Evolutionary conservation across 2,797 vertebrate species (phyloP).

Genomic region (Centroberyx gerrardi): DNA sequence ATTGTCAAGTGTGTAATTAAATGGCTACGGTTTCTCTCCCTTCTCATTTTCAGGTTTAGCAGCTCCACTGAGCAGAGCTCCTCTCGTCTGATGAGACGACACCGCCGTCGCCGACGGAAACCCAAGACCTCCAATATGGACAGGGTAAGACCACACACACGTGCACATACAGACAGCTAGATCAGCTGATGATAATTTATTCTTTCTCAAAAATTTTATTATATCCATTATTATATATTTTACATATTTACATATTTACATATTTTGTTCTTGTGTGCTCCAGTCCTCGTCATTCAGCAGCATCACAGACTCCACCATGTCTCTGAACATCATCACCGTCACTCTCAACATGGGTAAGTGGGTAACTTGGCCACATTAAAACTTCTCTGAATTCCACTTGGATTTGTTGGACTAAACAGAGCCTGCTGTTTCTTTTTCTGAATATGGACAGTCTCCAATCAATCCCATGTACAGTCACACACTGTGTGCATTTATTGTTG

Average conservation of each 20-base stretch:
- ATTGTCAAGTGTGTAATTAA: not conserved
- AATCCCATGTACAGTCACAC: not conserved
- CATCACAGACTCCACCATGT: slow-evolving; percentile 99
- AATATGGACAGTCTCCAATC: not conserved
- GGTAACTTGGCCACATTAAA: not conserved
- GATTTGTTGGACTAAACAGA: not conserved
- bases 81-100: slow-evolving; percentile 95
- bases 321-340: slow-evolving; percentile 98
- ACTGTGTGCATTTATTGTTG: too few relatives aligned
- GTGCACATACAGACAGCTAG: not conserved
- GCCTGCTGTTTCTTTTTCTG: not conserved
- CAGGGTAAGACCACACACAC: slow-evolving; percentile 80
- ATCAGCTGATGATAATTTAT: not conserved
- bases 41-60: slow-evolving; percentile 74
- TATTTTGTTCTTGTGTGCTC: slow-evolving; percentile 18
- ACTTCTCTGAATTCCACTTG: not conserved
- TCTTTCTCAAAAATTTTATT: not conserved
- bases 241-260: not conserved
- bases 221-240: too few relatives aligned
- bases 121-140: slow-evolving; percentile 96
- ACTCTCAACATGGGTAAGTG: slow-evolving; percentile 98
- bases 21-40: not conserved
- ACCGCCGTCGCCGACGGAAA: slow-evolving; percentile 95
- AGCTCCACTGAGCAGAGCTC: slow-evolving; percentile 98
- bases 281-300: slow-evolving; percentile 99